A percentile compares a stretch with the other conserved stretches of the same genome.
Evolutionary conservation across 2,888 invertebrate genomes (phyloP).

Genomic region (Ornithoptera alexandrae): DNA sequence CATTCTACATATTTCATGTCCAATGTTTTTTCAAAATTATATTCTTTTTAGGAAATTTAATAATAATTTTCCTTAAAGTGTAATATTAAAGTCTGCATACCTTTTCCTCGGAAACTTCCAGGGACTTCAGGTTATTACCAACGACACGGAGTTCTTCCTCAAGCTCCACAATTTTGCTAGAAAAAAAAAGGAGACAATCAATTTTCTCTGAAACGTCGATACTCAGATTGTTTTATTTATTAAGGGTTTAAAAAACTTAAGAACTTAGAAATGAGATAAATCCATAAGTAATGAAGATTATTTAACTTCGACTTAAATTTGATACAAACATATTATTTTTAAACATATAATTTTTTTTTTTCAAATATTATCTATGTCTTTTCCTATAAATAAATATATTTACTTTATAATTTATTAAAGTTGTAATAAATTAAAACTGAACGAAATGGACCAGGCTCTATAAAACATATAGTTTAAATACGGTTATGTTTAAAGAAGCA

Average conservation of each 20-base stretch:
- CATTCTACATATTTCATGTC: background rate
- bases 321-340: too few relatives aligned
- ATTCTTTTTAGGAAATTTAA: background rate
- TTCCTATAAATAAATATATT: too few relatives aligned
- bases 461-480: background rate
- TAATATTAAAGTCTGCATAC: constrained; percentile 76
- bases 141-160: constrained; percentile 99
- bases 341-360: too few relatives aligned
- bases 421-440: background rate
- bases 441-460: background rate
- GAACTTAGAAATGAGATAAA: too few relatives aligned
- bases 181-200: constrained; percentile 54
- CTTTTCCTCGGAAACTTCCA: constrained; percentile 99
- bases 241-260: too few relatives aligned
- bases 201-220: constrained; percentile 49
- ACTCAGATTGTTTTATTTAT: background rate
- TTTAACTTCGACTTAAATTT: too few relatives aligned
- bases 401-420: background rate
- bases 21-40: background rate
- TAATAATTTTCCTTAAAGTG: background rate
- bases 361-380: too few relatives aligned
- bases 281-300: too few relatives aligned
- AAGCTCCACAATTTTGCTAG: constrained; percentile 99
- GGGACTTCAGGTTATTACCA: constrained; percentile 99
- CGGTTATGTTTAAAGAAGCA: constrained; percentile 5